Evolutionary conservation across 1,140 invertebrate species (phyloP).

Genomic region (Aphaenogaster floridana): DNA sequence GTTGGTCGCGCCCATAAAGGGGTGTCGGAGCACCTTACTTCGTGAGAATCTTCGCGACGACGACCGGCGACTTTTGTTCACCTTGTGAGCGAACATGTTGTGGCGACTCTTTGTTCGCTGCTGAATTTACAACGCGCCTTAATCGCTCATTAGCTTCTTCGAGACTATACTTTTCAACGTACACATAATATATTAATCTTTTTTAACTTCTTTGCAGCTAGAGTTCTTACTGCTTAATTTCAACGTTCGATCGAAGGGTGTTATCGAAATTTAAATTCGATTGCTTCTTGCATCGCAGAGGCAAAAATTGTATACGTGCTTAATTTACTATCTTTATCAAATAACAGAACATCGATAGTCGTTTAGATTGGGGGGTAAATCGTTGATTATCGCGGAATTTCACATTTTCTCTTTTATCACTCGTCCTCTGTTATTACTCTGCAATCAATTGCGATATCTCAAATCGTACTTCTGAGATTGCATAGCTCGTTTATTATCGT

Average conservation of each 20-base stretch:
- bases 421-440: background rate
- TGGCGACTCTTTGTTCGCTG: constrained; percentile 31
- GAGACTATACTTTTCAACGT: background rate
- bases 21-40: constrained; percentile 74
- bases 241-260: background rate
- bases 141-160: background rate
- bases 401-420: background rate
- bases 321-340: background rate
- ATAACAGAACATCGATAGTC: background rate
- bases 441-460: constrained; percentile 2
- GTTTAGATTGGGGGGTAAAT: background rate
- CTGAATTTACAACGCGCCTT: constrained; percentile 14
- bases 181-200: background rate
- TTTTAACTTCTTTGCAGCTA: background rate
- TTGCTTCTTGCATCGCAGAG: background rate
- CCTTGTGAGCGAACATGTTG: background rate
- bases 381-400: constrained; percentile 15
- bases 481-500: constrained; percentile 33
- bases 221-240: background rate
- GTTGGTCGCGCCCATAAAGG: constrained; percentile 77
- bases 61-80: constrained; percentile 37
- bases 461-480: background rate
- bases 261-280: background rate
- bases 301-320: background rate
- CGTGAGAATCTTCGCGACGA: constrained; percentile 82